Evolutionary conservation across 2,113 vertebrate genomes (phyloP).

Genomic region (Vidua chalybeata): DNA sequence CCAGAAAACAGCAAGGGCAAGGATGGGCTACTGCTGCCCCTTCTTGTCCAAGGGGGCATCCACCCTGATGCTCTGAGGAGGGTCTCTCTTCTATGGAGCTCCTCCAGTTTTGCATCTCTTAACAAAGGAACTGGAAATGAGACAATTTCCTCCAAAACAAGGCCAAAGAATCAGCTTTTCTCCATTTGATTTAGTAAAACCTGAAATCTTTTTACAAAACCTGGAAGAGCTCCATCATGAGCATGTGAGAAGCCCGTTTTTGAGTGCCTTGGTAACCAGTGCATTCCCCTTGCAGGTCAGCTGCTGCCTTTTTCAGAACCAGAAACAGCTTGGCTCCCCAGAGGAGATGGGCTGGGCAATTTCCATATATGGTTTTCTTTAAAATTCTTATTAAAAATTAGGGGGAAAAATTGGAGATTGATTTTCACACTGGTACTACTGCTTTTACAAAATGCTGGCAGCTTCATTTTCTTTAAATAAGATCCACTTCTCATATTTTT

Average conservation of each 20-base stretch:
- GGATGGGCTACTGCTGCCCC: not conserved
- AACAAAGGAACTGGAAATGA: not conserved
- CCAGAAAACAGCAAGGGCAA: not conserved
- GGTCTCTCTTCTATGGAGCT: not conserved
- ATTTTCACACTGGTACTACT: not conserved
- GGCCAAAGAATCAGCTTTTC: not conserved
- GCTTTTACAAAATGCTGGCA: not conserved
- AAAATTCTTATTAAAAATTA: not conserved
- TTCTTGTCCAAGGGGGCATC: not conserved
- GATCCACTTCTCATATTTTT: not conserved
- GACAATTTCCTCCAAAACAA: not conserved
- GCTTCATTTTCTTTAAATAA: not conserved
- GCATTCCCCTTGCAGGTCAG: not conserved
- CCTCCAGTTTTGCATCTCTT: not conserved
- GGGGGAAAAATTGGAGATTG: rapidly evolving
- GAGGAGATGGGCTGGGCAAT: not conserved
- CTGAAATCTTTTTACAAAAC: not conserved
- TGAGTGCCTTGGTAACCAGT: not conserved
- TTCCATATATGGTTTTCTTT: not conserved
- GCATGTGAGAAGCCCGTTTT: not conserved
- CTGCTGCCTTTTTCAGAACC: not conserved
- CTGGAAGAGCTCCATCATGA: not conserved
- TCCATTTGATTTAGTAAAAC: not conserved
- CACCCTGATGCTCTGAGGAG: not conserved
- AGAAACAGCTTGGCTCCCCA: not conserved